Base-by-base conservation (phyloP, 2,888 invertebrate species). In the Sarcophaga carnaria region DNA sequence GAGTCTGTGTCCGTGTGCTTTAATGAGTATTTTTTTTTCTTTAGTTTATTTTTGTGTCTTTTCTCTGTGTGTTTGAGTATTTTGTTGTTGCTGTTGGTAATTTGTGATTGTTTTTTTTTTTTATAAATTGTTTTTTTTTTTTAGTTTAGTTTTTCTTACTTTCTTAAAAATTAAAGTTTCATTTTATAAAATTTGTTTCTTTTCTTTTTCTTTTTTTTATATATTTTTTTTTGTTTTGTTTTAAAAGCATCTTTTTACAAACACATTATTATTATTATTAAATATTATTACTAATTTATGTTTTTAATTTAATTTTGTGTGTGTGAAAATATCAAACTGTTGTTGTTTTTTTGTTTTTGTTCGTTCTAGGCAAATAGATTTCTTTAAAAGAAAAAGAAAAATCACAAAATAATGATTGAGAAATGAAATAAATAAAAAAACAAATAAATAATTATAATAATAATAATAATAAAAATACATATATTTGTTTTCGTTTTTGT, bases 281-380 rank as follows among this genome's bases (percentile, higher is more conserved):
- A 14, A 4, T 54, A 17, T 54, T 14, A 54, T 54, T 54, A 54
- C 17, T 54, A 70, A 78, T 77, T 74, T 71, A 54, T 60, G 54
- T 47, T 74, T 49, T 63, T 69, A 11, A 22, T n/a, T 49, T 49
- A 20, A n/a, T 70, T 22, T 47, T 69, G 49, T 78, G 27, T 78
- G 80, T 89, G 89, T 89, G 89, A 89, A 89, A 89, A 89, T 89
- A 89, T 89, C 87, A 85, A 54, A 37, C 88, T 88, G 85, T 80
- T 83, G 72, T 78, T 80, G 86, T 87, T 89, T 71, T 74, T 37
- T 54, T 66, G 2, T 76, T 14, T 66, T 63, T 37, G 78, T 86
- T 84, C 80, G 62, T 84, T 83, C 72, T 85, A 85, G 80, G 83
- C 92, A 92, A 92, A 92, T 90, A 89, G 76, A 89, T 84, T 86